Base-by-base conservation (phyloP, 2,113 vertebrate genomes). In the Thryonomys swinderianus region DNA sequence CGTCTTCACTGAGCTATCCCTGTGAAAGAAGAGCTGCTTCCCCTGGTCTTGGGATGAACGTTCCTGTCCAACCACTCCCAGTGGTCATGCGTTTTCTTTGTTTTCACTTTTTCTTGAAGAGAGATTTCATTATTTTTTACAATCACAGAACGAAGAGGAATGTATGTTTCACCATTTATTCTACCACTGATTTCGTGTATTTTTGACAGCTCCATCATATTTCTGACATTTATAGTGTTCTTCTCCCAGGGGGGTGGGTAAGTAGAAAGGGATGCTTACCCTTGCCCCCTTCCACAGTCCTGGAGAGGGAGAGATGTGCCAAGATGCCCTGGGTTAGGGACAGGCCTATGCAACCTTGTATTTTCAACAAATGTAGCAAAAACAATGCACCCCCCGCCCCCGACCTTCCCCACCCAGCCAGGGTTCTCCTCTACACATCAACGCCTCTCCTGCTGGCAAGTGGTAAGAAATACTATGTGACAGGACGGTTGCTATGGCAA, bases 391-490 rank as follows among this genome's bases (percentile, higher is more conserved):
- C 78, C 40, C 40, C 59, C 57, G n/a, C 45, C 30, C 62, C 57
- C 55, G 53, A 93, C 97, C 93, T 91, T 91, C 92, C 94, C 92
- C 79, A 40, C 95, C 84, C 93, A 81, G 84, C 45, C 83, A 71
- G 93, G 85, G 88, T 86, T 88, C 92, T 93, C 82, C 85, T 94
- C 92, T 87, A 79, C 97, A 97, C 91, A 96, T 85, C 96, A 96
- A 80, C 48, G 95, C 95, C 90, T 96, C 96, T 97, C 91, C 95
- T 0, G 42, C 96, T 96, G 96, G 93, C 94, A 96, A 97, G 88
- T 94, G 96, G 96, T 95, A 95, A 94, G 97, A 97, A 97, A 97
- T 95, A 95, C 96, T 97, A 85, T 97, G 96, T 98, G 97, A 97
- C 97, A 98, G 97, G 87, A 67, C 30, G 94, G 97, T 98, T 97